phyloP scores from a whole-genome alignment of 2,888 invertebrate species.

The Mythimna vitellina region DNA sequence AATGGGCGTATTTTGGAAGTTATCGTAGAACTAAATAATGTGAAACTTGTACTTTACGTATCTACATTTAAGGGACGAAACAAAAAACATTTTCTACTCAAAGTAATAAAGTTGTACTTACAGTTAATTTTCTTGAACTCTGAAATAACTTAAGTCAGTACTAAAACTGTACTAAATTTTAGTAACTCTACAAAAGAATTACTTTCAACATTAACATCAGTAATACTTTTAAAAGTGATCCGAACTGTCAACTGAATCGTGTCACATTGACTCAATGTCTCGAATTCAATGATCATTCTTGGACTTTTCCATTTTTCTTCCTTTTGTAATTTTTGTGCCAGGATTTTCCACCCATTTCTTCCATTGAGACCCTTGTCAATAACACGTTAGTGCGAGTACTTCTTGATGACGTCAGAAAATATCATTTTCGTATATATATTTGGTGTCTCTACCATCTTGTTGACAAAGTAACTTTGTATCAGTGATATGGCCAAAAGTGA shows the following conservation, averaged over 20 bases:
- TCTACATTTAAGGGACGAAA: slow-evolving; percentile 23
- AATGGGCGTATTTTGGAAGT: slow-evolving; percentile 65
- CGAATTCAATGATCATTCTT: neutral
- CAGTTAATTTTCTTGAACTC: slow-evolving; percentile 20
- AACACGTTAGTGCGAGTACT: slow-evolving; percentile 17
- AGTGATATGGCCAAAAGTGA: neutral
- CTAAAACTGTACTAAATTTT: slow-evolving; percentile 19
- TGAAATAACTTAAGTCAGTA: slow-evolving; percentile 18
- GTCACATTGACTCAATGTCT: slow-evolving; percentile 11
- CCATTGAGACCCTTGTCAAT: slow-evolving; percentile 26
- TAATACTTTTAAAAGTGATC: slow-evolving; percentile 13
- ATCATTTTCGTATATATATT: slow-evolving; percentile 6
- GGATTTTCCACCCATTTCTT: slow-evolving; percentile 13
- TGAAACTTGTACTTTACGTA: slow-evolving; percentile 41
- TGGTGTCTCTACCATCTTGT: neutral
- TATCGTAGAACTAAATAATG: slow-evolving; percentile 58
- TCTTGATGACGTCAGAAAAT: slow-evolving; percentile 8
- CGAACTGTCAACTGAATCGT: neutral
- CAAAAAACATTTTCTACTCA: slow-evolving; percentile 26
- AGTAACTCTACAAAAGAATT: slow-evolving; percentile 20
- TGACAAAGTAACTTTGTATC: neutral
- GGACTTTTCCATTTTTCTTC: neutral
- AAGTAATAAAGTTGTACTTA: slow-evolving; percentile 34
- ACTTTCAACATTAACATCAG: neutral
- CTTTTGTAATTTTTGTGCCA: slow-evolving; percentile 10